A percentile compares a stretch with the other conserved stretches of the same genome.
Evolutionary conservation across 2,113 vertebrate species (phyloP).

Genomic region (Motacilla tschutschensis): DNA sequence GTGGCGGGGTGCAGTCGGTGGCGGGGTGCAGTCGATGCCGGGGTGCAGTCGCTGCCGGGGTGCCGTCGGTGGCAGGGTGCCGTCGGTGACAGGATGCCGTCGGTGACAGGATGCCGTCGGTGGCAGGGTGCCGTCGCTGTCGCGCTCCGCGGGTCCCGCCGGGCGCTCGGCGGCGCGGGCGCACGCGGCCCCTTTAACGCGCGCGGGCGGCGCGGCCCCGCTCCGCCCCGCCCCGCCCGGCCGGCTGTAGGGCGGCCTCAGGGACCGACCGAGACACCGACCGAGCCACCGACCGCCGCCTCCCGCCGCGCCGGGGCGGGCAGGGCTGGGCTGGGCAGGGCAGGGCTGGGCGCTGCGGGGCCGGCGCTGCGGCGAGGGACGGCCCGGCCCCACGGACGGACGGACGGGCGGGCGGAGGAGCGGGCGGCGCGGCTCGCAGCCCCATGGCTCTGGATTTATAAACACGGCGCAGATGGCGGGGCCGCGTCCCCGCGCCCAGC

Average conservation of each 20-base stretch:
- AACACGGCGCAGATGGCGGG: slow-evolving; percentile 23
- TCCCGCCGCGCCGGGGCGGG: not conserved
- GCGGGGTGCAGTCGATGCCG: too few species aligned
- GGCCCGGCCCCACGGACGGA: not conserved
- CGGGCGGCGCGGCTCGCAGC: not conserved
- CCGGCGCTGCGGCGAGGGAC: not conserved
- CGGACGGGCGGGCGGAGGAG: not conserved
- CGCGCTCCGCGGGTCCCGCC: too few species aligned
- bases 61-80: too few species aligned
- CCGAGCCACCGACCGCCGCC: too few species aligned
- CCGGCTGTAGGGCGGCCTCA: not conserved
- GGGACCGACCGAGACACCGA: too few species aligned
- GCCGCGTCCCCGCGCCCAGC: not conserved
- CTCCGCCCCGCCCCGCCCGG: not conserved
- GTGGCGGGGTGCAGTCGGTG: too few species aligned
- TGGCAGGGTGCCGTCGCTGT: too few species aligned
- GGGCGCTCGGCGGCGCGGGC: not conserved
- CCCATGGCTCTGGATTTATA: not conserved
- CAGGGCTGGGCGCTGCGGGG: not conserved
- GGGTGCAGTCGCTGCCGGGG: too few species aligned
- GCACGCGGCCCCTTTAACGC: slow-evolving; percentile 2
- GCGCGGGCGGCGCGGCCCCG: not conserved
- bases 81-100: too few species aligned
- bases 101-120: too few species aligned
- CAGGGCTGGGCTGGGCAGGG: not conserved